These are phyloP conservation scores for Urophycis tenuis DNA, from an alignment of 2,797 vertebrate genomes.

Conservation along the genomic window DNA sequence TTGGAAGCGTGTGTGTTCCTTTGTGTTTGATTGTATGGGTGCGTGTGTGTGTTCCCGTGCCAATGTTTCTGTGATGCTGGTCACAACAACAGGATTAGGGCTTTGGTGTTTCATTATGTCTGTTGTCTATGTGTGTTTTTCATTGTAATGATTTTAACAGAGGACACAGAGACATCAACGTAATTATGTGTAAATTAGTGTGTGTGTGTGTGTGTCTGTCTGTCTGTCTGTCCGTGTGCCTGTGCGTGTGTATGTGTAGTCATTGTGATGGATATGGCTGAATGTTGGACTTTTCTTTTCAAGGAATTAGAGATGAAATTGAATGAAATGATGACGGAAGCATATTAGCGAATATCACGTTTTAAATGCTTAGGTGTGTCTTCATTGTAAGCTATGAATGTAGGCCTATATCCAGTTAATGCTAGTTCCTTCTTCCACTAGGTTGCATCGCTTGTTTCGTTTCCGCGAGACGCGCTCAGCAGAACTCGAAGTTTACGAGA, in stretches of 20 bases:
- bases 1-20: background rate
- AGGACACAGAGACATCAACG: slow-evolving; percentile 13
- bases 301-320: slow-evolving; percentile 56
- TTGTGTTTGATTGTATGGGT: background rate
- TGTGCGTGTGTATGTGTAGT: slow-evolving; percentile 31
- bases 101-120: slow-evolving; percentile 54
- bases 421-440: background rate
- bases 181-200: background rate
- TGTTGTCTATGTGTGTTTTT: slow-evolving; percentile 34
- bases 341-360: slow-evolving; percentile 42
- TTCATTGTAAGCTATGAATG: background rate
- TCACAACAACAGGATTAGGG: slow-evolving; percentile 63
- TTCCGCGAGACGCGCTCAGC: background rate
- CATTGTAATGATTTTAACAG: slow-evolving; percentile 47
- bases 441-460: background rate
- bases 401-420: background rate
- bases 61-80: slow-evolving; percentile 8
- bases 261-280: slow-evolving; percentile 53
- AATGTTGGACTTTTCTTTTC: slow-evolving; percentile 48
- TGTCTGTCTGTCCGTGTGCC: slow-evolving; percentile 23
- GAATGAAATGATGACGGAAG: slow-evolving; percentile 47
- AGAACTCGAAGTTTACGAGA: background rate
- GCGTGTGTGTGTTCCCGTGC: background rate
- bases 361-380: slow-evolving; percentile 19
- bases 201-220: slow-evolving; percentile 15